Evolutionary conservation across 2,888 invertebrate genomes (phyloP), one percentile per base, ranked within the genome.

Genomic region (Anagyrus pseudococci): DNA sequence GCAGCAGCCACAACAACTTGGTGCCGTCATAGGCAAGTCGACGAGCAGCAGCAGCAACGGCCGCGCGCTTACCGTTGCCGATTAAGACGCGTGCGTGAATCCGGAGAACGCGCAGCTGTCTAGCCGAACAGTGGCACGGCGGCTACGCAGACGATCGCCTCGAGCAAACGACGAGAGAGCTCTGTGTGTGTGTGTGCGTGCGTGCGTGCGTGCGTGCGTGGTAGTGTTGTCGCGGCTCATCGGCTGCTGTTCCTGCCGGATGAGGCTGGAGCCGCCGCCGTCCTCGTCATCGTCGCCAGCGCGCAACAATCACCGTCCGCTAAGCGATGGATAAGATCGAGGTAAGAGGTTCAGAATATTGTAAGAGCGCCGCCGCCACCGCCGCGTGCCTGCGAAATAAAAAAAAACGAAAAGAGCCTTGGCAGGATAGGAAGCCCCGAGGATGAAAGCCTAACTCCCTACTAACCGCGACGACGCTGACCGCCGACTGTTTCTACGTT

Each of bases 301-400:
- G 77, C 71, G 76, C 77, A 76, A 77, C 74, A 77, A 70, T 68
- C 70, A 72, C 74, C 69, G 15, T 8, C 22, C 17, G 69, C 69
- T 67, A 73, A 76, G 76, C 77, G 72, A 80, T 80, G 80, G 80
- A 80, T 76, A 80, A 80, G 75, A 75, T 79, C 73, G 80, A 80
- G 79, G 80, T 80, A 69, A 77, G 76, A 10, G 7, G 13, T 19
- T 43, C 29, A 29, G 10, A 29, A 37, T 37, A 37, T 8, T 37
- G 10, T 37, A 15, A 13, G 13, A 37, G 10, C 13, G 8, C 2
- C 15, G 2, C 8, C 15, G 33, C 15, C 33, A 37, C 15, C 13
- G 8, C 2, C 15, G 2, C 8, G 10, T 37, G 13, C 33, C 33
- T 37, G 2, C 8, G 10, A 8, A 4, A 15, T 37, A 37, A 13